Conservation (phyloP, 2,797 vertebrate genomes). For the Acrocephalus scirpaceus region DNA sequence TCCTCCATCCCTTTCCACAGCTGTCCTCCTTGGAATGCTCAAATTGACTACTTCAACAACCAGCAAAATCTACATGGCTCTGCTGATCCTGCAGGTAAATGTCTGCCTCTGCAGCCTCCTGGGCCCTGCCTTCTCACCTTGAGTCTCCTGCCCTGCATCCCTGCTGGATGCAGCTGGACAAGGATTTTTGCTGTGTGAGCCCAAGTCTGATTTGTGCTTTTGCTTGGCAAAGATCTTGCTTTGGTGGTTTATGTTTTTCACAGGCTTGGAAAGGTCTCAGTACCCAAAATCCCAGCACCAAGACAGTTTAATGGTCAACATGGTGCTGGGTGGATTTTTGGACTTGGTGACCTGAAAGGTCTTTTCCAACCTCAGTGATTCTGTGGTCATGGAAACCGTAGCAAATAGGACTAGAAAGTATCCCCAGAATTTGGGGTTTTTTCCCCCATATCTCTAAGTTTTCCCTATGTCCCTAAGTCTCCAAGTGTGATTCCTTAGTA, state of each 20-base stretch:
- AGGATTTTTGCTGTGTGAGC: not conserved
- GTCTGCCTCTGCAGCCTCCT: not conserved
- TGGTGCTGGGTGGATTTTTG: not conserved
- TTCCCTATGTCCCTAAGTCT: not conserved
- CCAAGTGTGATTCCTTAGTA: not conserved
- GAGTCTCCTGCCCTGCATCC: not conserved
- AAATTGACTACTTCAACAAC: conserved; percentile 70
- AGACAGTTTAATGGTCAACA: not conserved
- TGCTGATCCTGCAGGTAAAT: conserved; percentile 84
- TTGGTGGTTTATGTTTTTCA: not conserved
- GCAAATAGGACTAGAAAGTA: not conserved
- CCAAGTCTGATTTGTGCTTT: not conserved
- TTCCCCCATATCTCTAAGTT: not conserved
- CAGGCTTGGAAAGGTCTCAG: not conserved
- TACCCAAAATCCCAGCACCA: not conserved
- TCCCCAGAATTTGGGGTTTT: fast-evolving
- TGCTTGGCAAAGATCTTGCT: not conserved
- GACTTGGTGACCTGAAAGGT: not conserved
- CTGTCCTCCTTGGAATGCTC: conserved; percentile 77
- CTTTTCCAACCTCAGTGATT: not conserved
- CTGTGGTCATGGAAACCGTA: not conserved
- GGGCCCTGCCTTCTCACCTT: not conserved
- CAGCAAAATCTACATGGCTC: conserved; percentile 62
- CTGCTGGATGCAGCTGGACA: not conserved
- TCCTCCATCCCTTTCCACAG: conserved; percentile 66